Conservation (phyloP, 2,888 invertebrate genomes). For the Ormyrus nitidulus region DNA sequence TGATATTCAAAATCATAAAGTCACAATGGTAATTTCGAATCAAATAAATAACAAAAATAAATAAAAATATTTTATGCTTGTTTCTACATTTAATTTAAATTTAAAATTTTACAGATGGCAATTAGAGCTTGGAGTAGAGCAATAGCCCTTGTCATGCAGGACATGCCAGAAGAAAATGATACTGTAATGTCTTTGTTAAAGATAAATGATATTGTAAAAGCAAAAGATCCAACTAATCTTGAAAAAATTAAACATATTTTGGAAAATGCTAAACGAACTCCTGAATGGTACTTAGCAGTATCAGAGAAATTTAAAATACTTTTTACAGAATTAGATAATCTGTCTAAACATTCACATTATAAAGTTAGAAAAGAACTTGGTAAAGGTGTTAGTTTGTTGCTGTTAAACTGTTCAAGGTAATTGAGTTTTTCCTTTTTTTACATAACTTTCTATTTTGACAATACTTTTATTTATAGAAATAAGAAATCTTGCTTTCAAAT, state of each 20-base stretch:
- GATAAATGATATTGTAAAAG: constrained; percentile 50
- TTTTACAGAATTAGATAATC: constrained; percentile 76
- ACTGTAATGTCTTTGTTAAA: constrained; percentile 14
- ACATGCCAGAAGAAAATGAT: constrained; percentile 63
- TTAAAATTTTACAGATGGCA: constrained; percentile 69
- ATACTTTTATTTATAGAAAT: constrained; percentile 75
- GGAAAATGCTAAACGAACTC: constrained; percentile 73
- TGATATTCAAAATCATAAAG: constrained; percentile 80
- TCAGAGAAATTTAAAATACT: constrained; percentile 78
- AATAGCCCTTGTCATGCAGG: constrained; percentile 75
- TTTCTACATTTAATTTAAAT: background rate
- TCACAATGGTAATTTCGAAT: constrained; percentile 77
- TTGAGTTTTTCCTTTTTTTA: constrained; percentile 54
- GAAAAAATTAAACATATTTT: constrained; percentile 73
- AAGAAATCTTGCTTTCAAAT: constrained; percentile 80
- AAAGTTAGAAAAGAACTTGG: constrained; percentile 81
- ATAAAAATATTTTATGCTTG: constrained; percentile 8
- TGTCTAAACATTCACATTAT: constrained; percentile 80
- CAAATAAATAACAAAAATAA: constrained; percentile 56
- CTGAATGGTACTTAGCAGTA: constrained; percentile 79
- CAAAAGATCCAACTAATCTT: constrained; percentile 63
- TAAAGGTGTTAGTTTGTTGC: constrained; percentile 78
- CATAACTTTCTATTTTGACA: constrained; percentile 37
- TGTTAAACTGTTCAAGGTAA: constrained; percentile 80
- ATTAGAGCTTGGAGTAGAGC: constrained; percentile 75